These are phyloP conservation scores for Alviniconcha strummeri DNA, from an alignment of 2,888 invertebrate species.

Conservation along the genomic window DNA sequence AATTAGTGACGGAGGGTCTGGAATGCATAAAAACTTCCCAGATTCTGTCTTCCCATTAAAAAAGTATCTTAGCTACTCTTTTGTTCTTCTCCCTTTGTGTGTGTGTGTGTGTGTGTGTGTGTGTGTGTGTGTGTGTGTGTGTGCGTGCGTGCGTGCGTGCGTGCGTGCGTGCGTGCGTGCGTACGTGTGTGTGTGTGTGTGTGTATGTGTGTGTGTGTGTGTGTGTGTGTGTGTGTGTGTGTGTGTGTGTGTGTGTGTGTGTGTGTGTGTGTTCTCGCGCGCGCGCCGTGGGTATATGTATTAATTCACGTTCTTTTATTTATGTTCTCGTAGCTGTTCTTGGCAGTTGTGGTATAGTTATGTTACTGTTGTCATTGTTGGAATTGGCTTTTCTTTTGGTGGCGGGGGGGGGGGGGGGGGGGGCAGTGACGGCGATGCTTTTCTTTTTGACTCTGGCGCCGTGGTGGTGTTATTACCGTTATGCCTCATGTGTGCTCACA, in stretches of 20 bases:
- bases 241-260: not conserved
- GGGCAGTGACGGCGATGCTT: no score
- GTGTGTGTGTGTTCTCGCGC: not conserved
- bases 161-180: constrained; percentile 2
- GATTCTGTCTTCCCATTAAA: no score
- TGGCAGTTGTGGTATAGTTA: no score
- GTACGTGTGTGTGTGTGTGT: constrained; percentile 1
- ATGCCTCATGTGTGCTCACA: no score
- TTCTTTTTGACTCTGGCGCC: no score
- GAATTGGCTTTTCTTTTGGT: no score
- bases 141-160: not conserved
- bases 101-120: not conserved
- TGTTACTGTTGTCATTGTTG: no score
- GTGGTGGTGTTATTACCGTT: no score
- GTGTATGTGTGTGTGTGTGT: constrained; percentile 2
- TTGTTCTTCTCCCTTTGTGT: not conserved
- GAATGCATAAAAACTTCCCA: not conserved
- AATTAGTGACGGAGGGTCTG: not conserved
- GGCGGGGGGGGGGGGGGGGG: no score
- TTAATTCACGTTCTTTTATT: no score
- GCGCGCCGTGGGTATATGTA: not conserved
- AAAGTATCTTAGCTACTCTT: no score
- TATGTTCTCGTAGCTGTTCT: no score
- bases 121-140: not conserved
- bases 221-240: not conserved